Base-by-base conservation (phyloP, 2,888 invertebrate species). In the Callimorpha dominula region DNA sequence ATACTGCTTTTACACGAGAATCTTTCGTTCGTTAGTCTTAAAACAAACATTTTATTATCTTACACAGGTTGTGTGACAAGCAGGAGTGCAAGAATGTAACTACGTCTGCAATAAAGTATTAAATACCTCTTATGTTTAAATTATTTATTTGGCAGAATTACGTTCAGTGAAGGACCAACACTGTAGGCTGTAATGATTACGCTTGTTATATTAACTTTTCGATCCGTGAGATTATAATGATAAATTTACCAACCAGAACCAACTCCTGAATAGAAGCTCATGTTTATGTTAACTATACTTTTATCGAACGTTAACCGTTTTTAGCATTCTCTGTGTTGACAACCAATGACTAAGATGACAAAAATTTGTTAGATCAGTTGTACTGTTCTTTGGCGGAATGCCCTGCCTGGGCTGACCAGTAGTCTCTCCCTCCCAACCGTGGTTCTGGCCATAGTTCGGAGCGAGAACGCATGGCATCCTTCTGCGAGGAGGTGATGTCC, bases 21-120 rank as follows among this genome's bases (percentile, higher is more conserved):
- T 50, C 31, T 63, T 78, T 78, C 78, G 67, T 79, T 75, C 69
- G 74, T 76, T 72, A 66, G 75, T 72, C 79, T 72, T 82, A 50
- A 60, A 65, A 50, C 31, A 65, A 65, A 17, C 65, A 65, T 50
- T 63, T 62, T 69, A 63, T 69, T 9, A 40, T 63, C 52, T 54
- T n/a, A 42, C n/a, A 52, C 42, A 67, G 5, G 40, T 11, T 11
- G 4, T 67, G 42, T 67, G 52, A 67, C 52, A 43, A 42, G 42
- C 67, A 42, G 50, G 31, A 50, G 60, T 31, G 8, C 40, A 49
- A 62, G 62, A 65, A 65, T 65, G 31, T 50, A 15, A 17, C 17
- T 50, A 15, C 9, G 31, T 65, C 11, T 31, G 15, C 31, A 15
- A 65, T 49, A 65, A 31, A 50, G 8, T 65, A 50, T 31, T 50